A percentile compares a stretch with the other conserved stretches of the same genome.
These are phyloP conservation scores for Baccha elongata DNA, from an alignment of 2,888 invertebrate species.

Conservation along the genomic window DNA sequence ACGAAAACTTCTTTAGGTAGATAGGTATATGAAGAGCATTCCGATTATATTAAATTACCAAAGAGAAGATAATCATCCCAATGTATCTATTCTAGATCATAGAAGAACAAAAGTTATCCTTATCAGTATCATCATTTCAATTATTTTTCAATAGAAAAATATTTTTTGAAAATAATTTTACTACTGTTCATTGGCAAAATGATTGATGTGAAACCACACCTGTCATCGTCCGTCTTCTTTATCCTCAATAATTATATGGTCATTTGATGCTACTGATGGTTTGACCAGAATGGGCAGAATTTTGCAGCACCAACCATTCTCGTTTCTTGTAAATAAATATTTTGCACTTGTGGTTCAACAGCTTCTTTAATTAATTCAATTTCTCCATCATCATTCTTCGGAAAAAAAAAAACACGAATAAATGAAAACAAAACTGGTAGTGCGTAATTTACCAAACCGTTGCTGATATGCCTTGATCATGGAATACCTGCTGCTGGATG, in stretches of 20 bases:
- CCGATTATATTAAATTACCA: too few relatives aligned
- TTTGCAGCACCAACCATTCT: slow-evolving; percentile 17
- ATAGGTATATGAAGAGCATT: too few relatives aligned
- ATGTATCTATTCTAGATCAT: too few relatives aligned
- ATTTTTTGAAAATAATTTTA: slow-evolving; percentile 16
- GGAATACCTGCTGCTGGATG: background rate
- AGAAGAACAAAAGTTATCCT: too few relatives aligned
- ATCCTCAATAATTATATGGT: slow-evolving; percentile 34
- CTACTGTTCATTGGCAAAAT: slow-evolving; percentile 6
- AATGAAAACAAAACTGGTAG: background rate
- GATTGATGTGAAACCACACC: slow-evolving; percentile 29
- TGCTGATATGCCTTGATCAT: background rate
- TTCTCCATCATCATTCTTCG: slow-evolving; percentile 12
- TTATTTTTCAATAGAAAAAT: too few relatives aligned
- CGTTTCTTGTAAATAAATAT: slow-evolving; percentile 20
- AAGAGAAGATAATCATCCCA: too few relatives aligned
- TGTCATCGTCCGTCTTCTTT: slow-evolving; percentile 42
- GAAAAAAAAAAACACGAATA: background rate
- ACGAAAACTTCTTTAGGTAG: too few relatives aligned
- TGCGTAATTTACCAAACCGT: background rate
- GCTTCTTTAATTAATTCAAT: slow-evolving; percentile 42
- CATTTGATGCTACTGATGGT: slow-evolving; percentile 45
- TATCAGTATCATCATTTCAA: too few relatives aligned
- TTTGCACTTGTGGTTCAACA: slow-evolving; percentile 2
- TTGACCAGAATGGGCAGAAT: slow-evolving; percentile 13